Base-by-base conservation (phyloP, 2,888 invertebrate genomes). In the Tetranychus piercei region DNA sequence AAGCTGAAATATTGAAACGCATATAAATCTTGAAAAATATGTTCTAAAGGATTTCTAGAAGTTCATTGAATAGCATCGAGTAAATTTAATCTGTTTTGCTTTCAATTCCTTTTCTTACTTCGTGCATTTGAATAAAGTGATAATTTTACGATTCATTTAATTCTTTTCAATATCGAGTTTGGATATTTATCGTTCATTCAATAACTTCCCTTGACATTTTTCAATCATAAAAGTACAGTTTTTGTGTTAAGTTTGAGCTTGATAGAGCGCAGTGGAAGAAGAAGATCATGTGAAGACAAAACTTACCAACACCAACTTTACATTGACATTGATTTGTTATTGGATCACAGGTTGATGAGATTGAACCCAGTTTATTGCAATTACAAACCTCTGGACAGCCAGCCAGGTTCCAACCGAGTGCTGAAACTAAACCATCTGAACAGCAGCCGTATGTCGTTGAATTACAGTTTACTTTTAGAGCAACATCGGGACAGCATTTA, bases 401-500 rank as follows among this genome's bases (percentile, higher is more conserved):
- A 75, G 88, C 88, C 79, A 88, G 86, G 80, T 89, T 87, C n/a
- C 88, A 87, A 6, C 90, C 92, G 70, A 87, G 86, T 0, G 92
- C 90, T 6, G 75, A 87, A 78, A 79, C 90, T 86, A 81, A 87
- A 20, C 83, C 83, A 80, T 86, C 86, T 0, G 89, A 88, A 81
- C 93, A 92, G 81, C 91, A 92, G 1, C 79, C 92, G 82, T 88
- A 89, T 87, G 88, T 88, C 0, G 88, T 88, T 79, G 89, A 89
- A 79, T 87, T 87, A 80, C 91, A 91, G 74, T 80, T 78, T 9
- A 80, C 78, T 7, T 74, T n/a, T 43, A 73, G 76, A 55, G 76
- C 77, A 90, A 90, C 89, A 87, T 92, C 90, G 79, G 86, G 87
- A 81, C 93, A 92, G 82, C 93, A 93, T 80, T 90, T 88, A 77